These are phyloP conservation scores for Dinocampus coccinellae DNA, from an alignment of 2,888 invertebrate genomes.

Conservation along the genomic window DNA sequence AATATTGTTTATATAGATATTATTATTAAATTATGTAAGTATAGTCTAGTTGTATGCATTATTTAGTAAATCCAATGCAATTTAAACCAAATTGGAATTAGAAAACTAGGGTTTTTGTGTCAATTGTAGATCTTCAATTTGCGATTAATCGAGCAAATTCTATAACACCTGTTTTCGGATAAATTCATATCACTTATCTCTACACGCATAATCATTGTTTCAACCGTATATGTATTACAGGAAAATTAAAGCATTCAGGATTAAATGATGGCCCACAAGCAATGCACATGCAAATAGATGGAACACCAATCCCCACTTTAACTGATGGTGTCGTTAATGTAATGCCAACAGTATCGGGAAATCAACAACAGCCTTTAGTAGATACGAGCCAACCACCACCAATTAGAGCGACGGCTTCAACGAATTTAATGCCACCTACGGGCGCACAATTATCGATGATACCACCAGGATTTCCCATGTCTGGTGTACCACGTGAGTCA, in stretches of 20 bases:
- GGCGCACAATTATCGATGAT: slow-evolving; percentile 67
- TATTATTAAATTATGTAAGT: slow-evolving; percentile 44
- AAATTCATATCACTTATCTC: slow-evolving; percentile 1
- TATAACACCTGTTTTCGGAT: slow-evolving; percentile 25
- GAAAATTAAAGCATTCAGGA: slow-evolving; percentile 60
- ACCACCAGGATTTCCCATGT: slow-evolving; percentile 69
- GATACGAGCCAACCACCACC: slow-evolving; percentile 78
- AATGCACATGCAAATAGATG: slow-evolving; percentile 49
- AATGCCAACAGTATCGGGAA: slow-evolving; percentile 52
- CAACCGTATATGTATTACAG: slow-evolving; percentile 45
- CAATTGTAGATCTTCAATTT: slow-evolving; percentile 32
- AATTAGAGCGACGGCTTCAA: slow-evolving; percentile 69
- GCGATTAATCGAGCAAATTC: slow-evolving; percentile 40
- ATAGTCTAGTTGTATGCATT: slow-evolving; percentile 43
- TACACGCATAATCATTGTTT: too few species aligned
- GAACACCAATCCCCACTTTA: slow-evolving; percentile 56
- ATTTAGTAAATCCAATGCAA: slow-evolving; percentile 39
- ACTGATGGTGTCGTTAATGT: slow-evolving; percentile 61
- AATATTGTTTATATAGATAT: too few species aligned
- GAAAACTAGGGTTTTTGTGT: slow-evolving; percentile 38
- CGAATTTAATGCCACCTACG: slow-evolving; percentile 68
- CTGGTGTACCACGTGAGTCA: slow-evolving; percentile 68
- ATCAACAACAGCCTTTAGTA: slow-evolving; percentile 59
- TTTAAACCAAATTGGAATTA: slow-evolving; percentile 48
- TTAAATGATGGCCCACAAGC: slow-evolving; percentile 45